Evolutionary conservation across 2,797 vertebrate genomes (phyloP).

Genomic region (Myotis vivesi): DNA sequence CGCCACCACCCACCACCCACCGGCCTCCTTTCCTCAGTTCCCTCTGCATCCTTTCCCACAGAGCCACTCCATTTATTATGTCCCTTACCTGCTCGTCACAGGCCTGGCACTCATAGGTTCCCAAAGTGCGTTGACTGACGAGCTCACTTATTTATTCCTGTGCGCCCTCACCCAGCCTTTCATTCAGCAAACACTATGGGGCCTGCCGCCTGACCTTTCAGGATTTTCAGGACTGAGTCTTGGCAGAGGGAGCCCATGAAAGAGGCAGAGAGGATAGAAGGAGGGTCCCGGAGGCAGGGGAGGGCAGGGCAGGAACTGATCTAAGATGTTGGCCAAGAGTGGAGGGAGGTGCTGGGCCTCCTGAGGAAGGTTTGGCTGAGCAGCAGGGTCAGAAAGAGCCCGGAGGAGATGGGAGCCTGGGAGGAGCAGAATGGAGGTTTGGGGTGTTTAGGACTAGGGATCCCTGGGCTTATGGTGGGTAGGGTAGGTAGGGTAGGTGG

Average conservation of each 20-base stretch:
- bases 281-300: neutral
- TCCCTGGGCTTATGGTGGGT: neutral
- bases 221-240: neutral
- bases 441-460: neutral
- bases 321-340: neutral
- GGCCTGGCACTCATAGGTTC: neutral
- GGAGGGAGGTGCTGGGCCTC: neutral
- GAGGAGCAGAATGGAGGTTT: neutral
- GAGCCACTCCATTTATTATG: neutral
- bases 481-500: neutral
- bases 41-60: accelerated
- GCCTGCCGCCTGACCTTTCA: neutral
- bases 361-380: neutral
- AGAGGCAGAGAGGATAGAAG: neutral
- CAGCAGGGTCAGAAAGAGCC: neutral
- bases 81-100: neutral
- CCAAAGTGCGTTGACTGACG: accelerated
- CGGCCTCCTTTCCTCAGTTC: accelerated
- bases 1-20: too few relatives aligned
- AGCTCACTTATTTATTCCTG: neutral
- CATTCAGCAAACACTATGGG: neutral
- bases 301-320: neutral
- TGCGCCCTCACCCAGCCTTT: neutral
- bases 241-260: neutral
- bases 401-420: neutral